These are phyloP conservation scores for Lasiurus cinereus DNA, from an alignment of 2,113 vertebrate species.

Conservation along the genomic window DNA sequence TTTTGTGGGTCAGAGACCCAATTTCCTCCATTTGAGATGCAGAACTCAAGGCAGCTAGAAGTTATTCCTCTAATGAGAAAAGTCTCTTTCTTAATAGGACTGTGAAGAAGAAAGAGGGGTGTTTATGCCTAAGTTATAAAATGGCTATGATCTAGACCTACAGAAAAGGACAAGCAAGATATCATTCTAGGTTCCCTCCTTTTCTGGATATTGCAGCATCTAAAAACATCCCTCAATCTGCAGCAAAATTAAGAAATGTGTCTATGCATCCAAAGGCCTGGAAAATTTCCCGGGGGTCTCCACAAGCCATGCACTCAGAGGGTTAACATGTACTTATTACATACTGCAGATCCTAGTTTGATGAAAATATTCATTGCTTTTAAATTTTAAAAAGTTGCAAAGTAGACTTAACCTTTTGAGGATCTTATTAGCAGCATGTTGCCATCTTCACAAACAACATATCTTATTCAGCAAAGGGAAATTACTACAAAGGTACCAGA, in stretches of 20 bases:
- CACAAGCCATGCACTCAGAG: constrained; percentile 87
- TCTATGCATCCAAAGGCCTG: constrained; percentile 80
- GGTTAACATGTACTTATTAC: constrained; percentile 88
- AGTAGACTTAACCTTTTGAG: constrained; percentile 90
- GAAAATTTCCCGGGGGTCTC: constrained; percentile 81
- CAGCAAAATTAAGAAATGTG: constrained; percentile 79
- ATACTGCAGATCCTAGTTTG: constrained; percentile 87
- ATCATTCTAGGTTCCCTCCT: constrained; percentile 52
- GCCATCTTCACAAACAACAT: constrained; percentile 83
- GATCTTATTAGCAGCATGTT: constrained; percentile 88
- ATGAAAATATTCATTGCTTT: constrained; percentile 90
- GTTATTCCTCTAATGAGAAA: neutral
- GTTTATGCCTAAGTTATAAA: constrained; percentile 62
- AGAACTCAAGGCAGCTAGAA: neutral
- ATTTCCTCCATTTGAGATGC: neutral
- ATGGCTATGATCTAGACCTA: constrained; percentile 64
- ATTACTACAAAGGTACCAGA: constrained; percentile 84
- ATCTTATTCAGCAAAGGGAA: constrained; percentile 83
- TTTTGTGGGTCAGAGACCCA: constrained; percentile 52
- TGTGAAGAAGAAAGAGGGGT: constrained; percentile 48
- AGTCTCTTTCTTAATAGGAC: constrained; percentile 45
- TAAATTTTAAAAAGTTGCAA: constrained; percentile 85
- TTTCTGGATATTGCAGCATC: constrained; percentile 72
- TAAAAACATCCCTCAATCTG: constrained; percentile 53
- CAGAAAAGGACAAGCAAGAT: constrained; percentile 51